These are phyloP conservation scores for Artemia franciscana DNA, from an alignment of 1,140 invertebrate genomes.

Conservation along the genomic window DNA sequence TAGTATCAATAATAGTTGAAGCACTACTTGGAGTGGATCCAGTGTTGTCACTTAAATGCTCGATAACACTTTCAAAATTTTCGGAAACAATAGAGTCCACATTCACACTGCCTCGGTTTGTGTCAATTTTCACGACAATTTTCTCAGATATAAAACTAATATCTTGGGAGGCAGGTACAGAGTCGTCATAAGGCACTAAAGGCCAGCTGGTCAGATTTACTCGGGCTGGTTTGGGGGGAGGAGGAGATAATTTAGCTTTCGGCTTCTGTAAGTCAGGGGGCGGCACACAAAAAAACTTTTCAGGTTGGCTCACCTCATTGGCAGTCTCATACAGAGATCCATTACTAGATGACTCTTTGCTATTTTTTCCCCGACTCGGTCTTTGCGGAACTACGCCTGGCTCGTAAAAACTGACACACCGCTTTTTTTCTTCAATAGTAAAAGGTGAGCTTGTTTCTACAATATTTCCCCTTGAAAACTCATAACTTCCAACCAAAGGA, in stretches of 20 bases:
- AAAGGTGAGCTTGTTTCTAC: neutral
- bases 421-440: neutral
- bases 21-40: neutral
- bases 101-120: neutral
- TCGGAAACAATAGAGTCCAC: neutral
- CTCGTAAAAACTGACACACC: neutral
- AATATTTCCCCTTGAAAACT: neutral
- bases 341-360: neutral
- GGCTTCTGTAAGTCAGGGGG: neutral
- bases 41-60: neutral
- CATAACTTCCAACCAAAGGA: neutral
- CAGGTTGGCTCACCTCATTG: neutral
- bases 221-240: neutral
- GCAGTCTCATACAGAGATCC: neutral
- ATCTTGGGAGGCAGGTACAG: neutral
- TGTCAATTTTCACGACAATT: neutral
- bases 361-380: neutral
- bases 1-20: neutral
- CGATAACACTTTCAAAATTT: neutral
- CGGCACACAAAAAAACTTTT: neutral
- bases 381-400: neutral
- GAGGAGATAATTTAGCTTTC: neutral
- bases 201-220: neutral
- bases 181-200: neutral
- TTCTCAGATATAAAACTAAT: neutral